A percentile compares a stretch with the other conserved stretches of the same genome.
Evolutionary conservation across 2,888 invertebrate species (phyloP).

Genomic region (Dexiosoma caninum): DNA sequence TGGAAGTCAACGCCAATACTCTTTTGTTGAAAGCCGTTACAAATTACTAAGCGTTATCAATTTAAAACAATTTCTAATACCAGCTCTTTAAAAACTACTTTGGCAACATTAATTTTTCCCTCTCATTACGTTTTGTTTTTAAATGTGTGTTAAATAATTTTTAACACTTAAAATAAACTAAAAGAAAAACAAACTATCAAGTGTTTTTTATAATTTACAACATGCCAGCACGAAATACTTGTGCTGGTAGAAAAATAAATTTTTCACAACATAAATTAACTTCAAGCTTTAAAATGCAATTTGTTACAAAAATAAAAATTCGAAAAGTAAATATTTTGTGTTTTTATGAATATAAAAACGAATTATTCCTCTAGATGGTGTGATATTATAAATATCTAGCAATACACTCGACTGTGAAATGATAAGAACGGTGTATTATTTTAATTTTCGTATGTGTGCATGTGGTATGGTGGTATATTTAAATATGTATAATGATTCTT

Average conservation of each 20-base stretch:
- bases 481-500: no score
- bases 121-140: neutral
- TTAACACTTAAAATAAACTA: slow-evolving; percentile 29
- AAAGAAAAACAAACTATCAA: neutral
- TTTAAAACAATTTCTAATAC: slow-evolving; percentile 11
- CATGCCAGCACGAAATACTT: slow-evolving; percentile 37
- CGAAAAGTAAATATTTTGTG: slow-evolving; percentile 21
- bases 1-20: neutral
- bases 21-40: neutral
- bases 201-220: slow-evolving; percentile 24
- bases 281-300: slow-evolving; percentile 28
- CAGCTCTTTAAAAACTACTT: slow-evolving; percentile 33
- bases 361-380: slow-evolving; percentile 29
- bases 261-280: slow-evolving; percentile 50
- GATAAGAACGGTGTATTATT: neutral
- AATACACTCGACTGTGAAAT: neutral
- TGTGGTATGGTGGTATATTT: no score
- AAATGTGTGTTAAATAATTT: slow-evolving; percentile 45
- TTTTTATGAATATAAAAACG: neutral
- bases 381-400: neutral
- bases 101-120: neutral
- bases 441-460: no score
- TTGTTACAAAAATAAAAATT: slow-evolving; percentile 30
- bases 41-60: slow-evolving; percentile 16
- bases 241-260: slow-evolving; percentile 38